Evolutionary conservation across 1,140 invertebrate species (phyloP).

Genomic region (Aporrectodea caliginosa): DNA sequence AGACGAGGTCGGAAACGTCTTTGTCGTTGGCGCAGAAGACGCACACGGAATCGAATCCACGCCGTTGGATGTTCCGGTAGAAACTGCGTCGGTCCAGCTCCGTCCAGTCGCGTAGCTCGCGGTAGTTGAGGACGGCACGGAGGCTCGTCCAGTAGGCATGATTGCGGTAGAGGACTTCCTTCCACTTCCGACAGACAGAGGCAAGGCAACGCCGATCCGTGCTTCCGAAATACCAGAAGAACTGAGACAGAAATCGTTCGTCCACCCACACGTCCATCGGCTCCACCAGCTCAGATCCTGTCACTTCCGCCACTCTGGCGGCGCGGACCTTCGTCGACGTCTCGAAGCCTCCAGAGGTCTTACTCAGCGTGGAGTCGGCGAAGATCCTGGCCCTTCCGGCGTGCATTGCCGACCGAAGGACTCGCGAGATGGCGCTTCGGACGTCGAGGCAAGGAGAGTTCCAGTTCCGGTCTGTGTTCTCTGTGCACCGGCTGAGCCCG

Average conservation of each 20-base stretch:
- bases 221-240: conserved; percentile 79
- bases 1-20: conserved; percentile 79
- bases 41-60: conserved; percentile 78
- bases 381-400: too few species aligned
- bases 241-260: conserved; percentile 74
- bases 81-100: conserved; percentile 65
- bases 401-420: too few species aligned
- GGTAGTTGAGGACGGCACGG: conserved; percentile 74
- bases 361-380: too few species aligned
- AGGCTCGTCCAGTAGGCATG: conserved; percentile 72
- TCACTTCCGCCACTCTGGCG: too few species aligned
- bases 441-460: too few species aligned
- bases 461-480: too few species aligned
- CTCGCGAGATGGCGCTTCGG: too few species aligned
- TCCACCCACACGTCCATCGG: conserved; percentile 78
- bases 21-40: conserved; percentile 80
- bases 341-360: too few species aligned
- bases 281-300: too few species aligned
- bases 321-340: too few species aligned
- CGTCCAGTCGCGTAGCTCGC: conserved; percentile 69
- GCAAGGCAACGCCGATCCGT: conserved; percentile 72
- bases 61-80: conserved; percentile 74
- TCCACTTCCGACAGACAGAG: conserved; percentile 73
- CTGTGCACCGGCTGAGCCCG: too few species aligned
- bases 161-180: conserved; percentile 78